Percentiles rank a stretch among this genome's conserved stretches.
Evolutionary conservation across 1,140 invertebrate species (phyloP).

Genomic region (Oedothorax gibbosus): DNA sequence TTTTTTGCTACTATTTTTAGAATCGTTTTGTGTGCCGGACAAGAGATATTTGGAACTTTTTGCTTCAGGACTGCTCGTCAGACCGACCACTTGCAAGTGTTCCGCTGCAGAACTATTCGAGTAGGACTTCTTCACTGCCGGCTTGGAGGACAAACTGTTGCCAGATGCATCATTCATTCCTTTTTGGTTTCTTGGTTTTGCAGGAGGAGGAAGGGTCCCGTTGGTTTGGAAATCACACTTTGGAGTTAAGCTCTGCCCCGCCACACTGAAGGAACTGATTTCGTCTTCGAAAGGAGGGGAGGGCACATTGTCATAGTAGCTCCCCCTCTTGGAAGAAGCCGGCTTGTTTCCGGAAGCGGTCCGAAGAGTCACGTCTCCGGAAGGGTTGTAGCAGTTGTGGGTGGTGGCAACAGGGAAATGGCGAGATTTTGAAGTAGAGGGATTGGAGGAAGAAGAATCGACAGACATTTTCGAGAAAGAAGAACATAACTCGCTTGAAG

Average conservation of each 20-base stretch:
- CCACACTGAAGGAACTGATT: conserved; percentile 12
- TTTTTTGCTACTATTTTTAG: conserved; percentile 64
- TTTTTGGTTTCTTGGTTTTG: conserved; percentile 25
- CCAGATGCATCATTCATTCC: not conserved
- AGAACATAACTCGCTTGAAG: conserved; percentile 42
- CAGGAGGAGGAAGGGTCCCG: conserved; percentile 1
- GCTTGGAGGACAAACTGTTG: conserved; percentile 27
- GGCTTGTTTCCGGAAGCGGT: conserved; percentile 26
- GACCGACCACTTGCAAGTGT: not conserved
- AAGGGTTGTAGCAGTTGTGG: not conserved
- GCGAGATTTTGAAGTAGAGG: conserved; percentile 21
- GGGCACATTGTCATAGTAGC: conserved; percentile 60
- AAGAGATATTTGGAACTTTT: conserved; percentile 31
- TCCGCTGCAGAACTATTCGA: conserved; percentile 11
- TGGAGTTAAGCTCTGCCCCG: conserved; percentile 57
- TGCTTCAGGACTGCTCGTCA: not conserved
- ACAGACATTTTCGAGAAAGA: conserved; percentile 47
- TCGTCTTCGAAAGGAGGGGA: conserved; percentile 17
- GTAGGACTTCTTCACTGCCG: conserved; percentile 42
- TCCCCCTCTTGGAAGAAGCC: conserved; percentile 39
- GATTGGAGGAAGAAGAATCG: not conserved
- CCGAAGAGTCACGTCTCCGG: conserved; percentile 26
- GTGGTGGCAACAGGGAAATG: conserved; percentile 37
- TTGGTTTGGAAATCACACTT: conserved; percentile 52
- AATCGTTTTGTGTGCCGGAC: conserved; percentile 7